Conservation (phyloP, 2,113 vertebrate species). For the Prunella himalayana region DNA sequence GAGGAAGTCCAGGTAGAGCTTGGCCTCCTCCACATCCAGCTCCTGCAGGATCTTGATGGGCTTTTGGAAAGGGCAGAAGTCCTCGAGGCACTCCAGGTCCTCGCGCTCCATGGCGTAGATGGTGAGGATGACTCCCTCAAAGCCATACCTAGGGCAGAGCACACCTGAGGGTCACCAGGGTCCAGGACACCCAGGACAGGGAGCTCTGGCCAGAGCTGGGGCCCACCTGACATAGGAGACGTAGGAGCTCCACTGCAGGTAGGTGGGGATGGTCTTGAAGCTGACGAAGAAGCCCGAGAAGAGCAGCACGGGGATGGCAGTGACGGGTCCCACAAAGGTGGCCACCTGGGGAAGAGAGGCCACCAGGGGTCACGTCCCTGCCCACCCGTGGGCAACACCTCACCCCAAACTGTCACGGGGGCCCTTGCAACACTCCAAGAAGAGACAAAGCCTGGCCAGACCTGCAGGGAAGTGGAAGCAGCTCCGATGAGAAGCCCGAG, state of each 20-base stretch:
- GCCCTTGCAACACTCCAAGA: fast-evolving
- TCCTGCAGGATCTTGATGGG: slow-evolving; percentile 89
- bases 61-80: slow-evolving; percentile 87
- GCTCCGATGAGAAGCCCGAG: slow-evolving; percentile 94
- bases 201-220: not conserved
- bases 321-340: slow-evolving; percentile 93
- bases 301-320: slow-evolving; percentile 92
- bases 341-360: slow-evolving; percentile 80
- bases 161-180: fast-evolving
- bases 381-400: fast-evolving
- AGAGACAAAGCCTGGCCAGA: not conserved
- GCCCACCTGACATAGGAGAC: slow-evolving; percentile 95
- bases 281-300: slow-evolving; percentile 99
- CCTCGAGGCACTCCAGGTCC: slow-evolving; percentile 83
- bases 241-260: slow-evolving; percentile 97
- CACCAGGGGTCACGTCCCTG: not conserved
- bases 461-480: slow-evolving; percentile 94
- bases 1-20: slow-evolving; percentile 96
- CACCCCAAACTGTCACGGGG: fast-evolving
- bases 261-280: slow-evolving; percentile 98
- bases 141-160: slow-evolving; percentile 84
- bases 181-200: not conserved
- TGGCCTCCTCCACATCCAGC: slow-evolving; percentile 91
- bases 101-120: slow-evolving; percentile 96
- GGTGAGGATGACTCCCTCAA: slow-evolving; percentile 93